Conservation (phyloP, 1,140 invertebrate genomes). For the Tribolium madens region DNA sequence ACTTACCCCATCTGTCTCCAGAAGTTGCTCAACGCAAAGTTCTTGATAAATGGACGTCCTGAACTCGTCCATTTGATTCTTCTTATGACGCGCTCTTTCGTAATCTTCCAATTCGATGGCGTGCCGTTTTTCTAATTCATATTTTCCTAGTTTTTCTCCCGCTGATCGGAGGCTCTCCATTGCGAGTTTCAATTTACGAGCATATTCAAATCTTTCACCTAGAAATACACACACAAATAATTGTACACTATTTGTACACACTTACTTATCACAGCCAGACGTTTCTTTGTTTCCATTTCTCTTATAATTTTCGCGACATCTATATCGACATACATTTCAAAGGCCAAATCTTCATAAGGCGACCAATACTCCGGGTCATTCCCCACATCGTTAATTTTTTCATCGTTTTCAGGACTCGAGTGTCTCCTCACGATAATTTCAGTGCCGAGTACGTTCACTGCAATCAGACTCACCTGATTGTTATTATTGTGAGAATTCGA, state of each 20-base stretch:
- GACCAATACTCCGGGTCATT: conserved; percentile 78
- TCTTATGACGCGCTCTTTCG: conserved; percentile 88
- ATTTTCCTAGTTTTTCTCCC: conserved; percentile 90
- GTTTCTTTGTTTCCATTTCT: conserved; percentile 88
- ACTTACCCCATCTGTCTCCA: conserved; percentile 83
- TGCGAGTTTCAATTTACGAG: conserved; percentile 87
- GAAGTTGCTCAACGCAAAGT: conserved; percentile 78
- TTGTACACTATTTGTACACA: neutral
- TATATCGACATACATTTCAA: conserved; percentile 97
- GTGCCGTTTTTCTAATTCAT: conserved; percentile 90
- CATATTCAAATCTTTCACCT: conserved; percentile 94
- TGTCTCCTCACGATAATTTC: conserved; percentile 49
- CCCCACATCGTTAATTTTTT: conserved; percentile 64
- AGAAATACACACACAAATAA: conserved; percentile 51
- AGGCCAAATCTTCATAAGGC: conserved; percentile 93
- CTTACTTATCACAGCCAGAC: conserved; percentile 81
- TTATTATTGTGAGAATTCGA: conserved; percentile 78
- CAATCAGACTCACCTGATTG: conserved; percentile 76
- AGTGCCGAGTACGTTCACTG: conserved; percentile 64
- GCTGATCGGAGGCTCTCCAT: conserved; percentile 85
- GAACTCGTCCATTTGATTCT: conserved; percentile 89
- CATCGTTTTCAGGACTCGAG: conserved; percentile 46
- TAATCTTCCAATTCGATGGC: conserved; percentile 93
- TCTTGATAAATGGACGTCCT: conserved; percentile 78
- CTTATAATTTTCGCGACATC: conserved; percentile 91